Percentiles rank a stretch among this genome's conserved stretches.
phyloP scores from a whole-genome alignment of 1,140 invertebrate species.

The Rhynchophorus ferrugineus region DNA sequence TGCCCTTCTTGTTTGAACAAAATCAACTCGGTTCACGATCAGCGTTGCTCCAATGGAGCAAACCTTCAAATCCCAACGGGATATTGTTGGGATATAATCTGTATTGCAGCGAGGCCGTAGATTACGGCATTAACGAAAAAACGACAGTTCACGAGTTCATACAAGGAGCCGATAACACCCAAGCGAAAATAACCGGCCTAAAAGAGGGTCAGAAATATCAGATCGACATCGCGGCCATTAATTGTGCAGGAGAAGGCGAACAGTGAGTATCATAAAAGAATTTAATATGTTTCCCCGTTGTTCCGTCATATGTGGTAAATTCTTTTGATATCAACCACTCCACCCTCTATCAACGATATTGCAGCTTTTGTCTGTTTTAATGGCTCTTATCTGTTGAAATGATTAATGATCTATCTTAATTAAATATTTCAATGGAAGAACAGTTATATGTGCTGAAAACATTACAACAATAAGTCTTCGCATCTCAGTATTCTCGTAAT shows the following conservation, averaged over 20 bases:
- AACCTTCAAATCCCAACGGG: constrained; percentile 89
- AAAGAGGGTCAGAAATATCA: constrained; percentile 81
- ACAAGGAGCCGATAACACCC: constrained; percentile 61
- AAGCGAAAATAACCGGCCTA: constrained; percentile 78
- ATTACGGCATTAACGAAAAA: constrained; percentile 53
- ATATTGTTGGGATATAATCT: constrained; percentile 87
- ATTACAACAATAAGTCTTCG: too few relatives aligned
- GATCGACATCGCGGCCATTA: constrained; percentile 75
- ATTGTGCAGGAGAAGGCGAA: constrained; percentile 74
- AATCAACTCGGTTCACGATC: constrained; percentile 81
- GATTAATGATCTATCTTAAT: too few relatives aligned
- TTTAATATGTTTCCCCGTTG: too few relatives aligned
- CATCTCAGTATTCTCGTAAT: too few relatives aligned
- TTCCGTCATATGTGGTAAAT: too few relatives aligned
- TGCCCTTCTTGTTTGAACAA: constrained; percentile 73
- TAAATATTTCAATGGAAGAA: too few relatives aligned
- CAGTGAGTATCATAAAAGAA: constrained; percentile 39
- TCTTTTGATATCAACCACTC: too few relatives aligned
- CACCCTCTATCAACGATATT: too few relatives aligned
- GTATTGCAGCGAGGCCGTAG: constrained; percentile 76
- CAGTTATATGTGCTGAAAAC: too few relatives aligned
- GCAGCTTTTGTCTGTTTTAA: too few relatives aligned
- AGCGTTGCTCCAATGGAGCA: constrained; percentile 83
- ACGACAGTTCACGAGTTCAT: constrained; percentile 59
- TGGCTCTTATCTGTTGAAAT: too few relatives aligned